Conservation (phyloP, 2,888 invertebrate species). For the Glyphotaelius pellucidus region DNA sequence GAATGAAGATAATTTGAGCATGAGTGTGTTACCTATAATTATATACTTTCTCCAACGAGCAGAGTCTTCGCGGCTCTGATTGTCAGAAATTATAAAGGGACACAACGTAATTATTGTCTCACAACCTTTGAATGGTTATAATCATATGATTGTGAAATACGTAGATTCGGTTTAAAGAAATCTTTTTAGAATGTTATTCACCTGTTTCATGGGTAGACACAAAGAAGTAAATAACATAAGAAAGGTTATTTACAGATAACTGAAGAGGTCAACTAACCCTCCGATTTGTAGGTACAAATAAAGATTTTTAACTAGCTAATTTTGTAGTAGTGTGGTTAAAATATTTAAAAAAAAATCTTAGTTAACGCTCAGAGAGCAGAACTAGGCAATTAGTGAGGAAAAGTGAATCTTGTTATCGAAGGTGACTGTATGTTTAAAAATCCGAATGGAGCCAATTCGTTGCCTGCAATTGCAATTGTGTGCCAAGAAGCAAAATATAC, state of each 20-base stretch:
- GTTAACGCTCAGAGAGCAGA: background rate
- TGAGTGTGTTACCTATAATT: background rate
- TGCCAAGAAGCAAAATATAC: background rate
- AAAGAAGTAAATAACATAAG: background rate
- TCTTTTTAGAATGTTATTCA: background rate
- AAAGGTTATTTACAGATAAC: background rate
- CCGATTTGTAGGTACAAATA: no score
- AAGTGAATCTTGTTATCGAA: conserved; percentile 48
- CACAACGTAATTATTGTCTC: background rate
- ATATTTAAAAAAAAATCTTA: background rate
- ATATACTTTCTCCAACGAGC: background rate
- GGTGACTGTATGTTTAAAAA: conserved; percentile 11
- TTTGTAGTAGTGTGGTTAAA: no score
- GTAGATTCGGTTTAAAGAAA: background rate
- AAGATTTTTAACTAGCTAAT: no score
- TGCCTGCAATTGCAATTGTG: no score
- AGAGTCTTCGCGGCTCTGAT: background rate
- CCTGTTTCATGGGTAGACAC: background rate
- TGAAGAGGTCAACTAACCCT: background rate
- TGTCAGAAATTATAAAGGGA: background rate
- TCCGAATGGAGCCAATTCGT: background rate
- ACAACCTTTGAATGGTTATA: background rate
- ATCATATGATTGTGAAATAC: background rate
- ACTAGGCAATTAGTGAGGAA: conserved; percentile 41
- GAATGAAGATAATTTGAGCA: background rate